phyloP scores from a whole-genome alignment of 2,113 vertebrate species.

The Xiphophorus couchianus region DNA sequence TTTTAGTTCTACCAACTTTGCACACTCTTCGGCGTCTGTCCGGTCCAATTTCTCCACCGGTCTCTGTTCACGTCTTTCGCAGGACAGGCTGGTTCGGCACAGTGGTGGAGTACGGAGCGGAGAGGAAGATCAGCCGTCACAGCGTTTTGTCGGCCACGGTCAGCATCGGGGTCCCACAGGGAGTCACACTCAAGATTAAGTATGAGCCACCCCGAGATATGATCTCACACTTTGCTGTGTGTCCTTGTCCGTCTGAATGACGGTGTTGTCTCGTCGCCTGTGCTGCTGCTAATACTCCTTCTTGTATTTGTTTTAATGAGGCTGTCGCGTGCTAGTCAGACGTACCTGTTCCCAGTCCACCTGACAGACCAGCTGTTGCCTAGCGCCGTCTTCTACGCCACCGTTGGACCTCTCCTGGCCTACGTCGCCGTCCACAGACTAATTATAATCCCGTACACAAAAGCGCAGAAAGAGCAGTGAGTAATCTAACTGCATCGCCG shows the following conservation, averaged over 20 bases:
- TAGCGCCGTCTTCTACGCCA: conserved; percentile 96
- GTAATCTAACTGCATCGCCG: conserved; percentile 42
- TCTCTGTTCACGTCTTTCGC: conserved; percentile 7
- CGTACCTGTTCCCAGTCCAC: conserved; percentile 96
- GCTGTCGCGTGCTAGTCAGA: conserved; percentile 93
- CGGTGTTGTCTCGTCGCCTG: conserved; percentile 4
- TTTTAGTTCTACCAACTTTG: background rate
- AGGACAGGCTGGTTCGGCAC: conserved; percentile 97
- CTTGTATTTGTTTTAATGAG: conserved; percentile 65
- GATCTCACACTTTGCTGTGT: conserved; percentile 9
- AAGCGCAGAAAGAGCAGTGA: conserved; percentile 92
- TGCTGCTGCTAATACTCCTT: background rate
- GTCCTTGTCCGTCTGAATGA: background rate
- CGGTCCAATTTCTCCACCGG: too few species aligned
- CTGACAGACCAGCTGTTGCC: conserved; percentile 95
- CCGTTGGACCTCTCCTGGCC: conserved; percentile 87
- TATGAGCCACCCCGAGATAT: conserved; percentile 68
- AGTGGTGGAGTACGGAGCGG: conserved; percentile 94
- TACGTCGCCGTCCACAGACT: conserved; percentile 91
- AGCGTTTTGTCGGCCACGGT: conserved; percentile 91
- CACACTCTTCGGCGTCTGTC: background rate
- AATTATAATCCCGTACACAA: conserved; percentile 91
- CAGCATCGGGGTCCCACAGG: conserved; percentile 94
- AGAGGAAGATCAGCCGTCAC: conserved; percentile 96
- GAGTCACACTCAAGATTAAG: conserved; percentile 97